These are phyloP conservation scores for Antennarius striatus DNA, from an alignment of 2,113 vertebrate species.

Conservation along the genomic window DNA sequence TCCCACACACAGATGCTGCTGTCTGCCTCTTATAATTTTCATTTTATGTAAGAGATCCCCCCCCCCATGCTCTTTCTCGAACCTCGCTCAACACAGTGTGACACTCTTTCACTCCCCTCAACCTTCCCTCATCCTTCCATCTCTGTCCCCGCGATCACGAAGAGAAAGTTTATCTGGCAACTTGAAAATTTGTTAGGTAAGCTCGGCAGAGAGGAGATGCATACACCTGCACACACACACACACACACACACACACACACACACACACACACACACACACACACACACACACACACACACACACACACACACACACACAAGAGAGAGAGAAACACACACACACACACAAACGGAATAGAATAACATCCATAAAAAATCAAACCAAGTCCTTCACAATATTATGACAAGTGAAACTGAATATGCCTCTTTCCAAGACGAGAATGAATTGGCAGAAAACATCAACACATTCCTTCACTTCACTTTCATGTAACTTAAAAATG, in stretches of 20 bases:
- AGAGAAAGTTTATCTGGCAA: slow-evolving; percentile 59
- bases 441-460: slow-evolving; percentile 9
- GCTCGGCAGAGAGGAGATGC: slow-evolving; percentile 23
- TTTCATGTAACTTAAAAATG: not conserved
- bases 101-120: slow-evolving; percentile 42
- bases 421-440: not conserved
- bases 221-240: not conserved
- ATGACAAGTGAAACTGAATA: slow-evolving; percentile 8
- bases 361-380: not conserved
- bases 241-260: not conserved
- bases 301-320: too few species aligned
- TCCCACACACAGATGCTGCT: slow-evolving; percentile 67
- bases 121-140: slow-evolving; percentile 37
- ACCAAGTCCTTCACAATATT: not conserved
- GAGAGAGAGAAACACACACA: too few species aligned
- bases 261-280: not conserved
- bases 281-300: not conserved
- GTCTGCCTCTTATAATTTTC: slow-evolving; percentile 45
- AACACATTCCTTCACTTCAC: not conserved
- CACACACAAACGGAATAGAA: not conserved
- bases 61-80: slow-evolving; percentile 44
- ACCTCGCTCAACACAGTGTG: slow-evolving; percentile 52
- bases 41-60: slow-evolving; percentile 51
- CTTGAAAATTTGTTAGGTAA: slow-evolving; percentile 52
- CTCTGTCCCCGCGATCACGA: slow-evolving; percentile 58